These are phyloP conservation scores for Oryzias celebensis DNA, from an alignment of 2,113 vertebrate genomes.

Conservation along the genomic window DNA sequence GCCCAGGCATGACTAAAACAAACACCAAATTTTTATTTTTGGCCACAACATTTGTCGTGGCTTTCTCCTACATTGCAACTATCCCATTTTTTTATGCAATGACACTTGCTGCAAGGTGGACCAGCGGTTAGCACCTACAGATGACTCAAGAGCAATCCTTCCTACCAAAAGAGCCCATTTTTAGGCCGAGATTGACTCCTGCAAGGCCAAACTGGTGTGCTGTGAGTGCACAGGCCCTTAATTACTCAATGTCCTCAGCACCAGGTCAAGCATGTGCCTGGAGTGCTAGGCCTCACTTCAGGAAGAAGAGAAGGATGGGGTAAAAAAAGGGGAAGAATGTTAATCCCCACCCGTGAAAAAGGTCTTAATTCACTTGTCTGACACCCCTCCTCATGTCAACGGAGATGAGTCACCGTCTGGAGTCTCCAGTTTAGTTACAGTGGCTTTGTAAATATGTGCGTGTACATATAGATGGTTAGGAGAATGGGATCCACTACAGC, in stretches of 20 bases:
- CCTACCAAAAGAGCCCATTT: too few relatives aligned
- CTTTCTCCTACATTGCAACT: too few relatives aligned
- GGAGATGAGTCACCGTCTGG: constrained; percentile 50
- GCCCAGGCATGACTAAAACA: too few relatives aligned
- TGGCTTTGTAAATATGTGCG: constrained; percentile 9
- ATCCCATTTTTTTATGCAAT: too few relatives aligned
- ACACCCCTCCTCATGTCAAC: constrained; percentile 62
- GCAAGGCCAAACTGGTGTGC: too few relatives aligned
- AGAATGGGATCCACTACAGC: constrained; percentile 58
- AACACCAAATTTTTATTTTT: too few relatives aligned
- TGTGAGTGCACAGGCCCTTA: constrained; percentile 47
- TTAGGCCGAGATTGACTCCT: too few relatives aligned
- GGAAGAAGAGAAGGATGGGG: constrained; percentile 45
- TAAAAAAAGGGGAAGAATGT: constrained; percentile 71
- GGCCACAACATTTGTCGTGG: too few relatives aligned
- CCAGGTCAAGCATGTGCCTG: constrained; percentile 76
- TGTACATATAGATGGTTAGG: constrained; percentile 12
- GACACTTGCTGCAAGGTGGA: too few relatives aligned
- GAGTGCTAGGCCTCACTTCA: constrained; percentile 67
- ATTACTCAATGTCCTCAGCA: constrained; percentile 74
- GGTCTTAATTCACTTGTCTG: constrained; percentile 50
- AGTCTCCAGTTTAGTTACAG: constrained; percentile 43
- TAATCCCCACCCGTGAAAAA: constrained; percentile 66
- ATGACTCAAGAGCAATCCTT: too few relatives aligned
- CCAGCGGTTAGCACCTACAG: too few relatives aligned